Conservation (phyloP, 2,113 vertebrate species). For the Tonatia bakeri region DNA sequence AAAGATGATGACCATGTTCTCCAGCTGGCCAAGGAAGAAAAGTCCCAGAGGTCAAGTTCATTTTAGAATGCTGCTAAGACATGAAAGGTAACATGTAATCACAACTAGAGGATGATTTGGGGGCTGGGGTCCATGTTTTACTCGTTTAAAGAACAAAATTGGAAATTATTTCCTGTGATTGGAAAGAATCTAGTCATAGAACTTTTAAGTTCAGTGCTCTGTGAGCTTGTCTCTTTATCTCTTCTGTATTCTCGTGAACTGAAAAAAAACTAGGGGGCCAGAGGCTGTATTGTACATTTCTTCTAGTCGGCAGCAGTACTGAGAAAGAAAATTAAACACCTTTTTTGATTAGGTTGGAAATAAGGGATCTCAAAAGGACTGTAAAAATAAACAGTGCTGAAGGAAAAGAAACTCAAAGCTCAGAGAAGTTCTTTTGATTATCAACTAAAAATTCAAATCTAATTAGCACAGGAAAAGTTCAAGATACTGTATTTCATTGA, state of each 20-base stretch:
- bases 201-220: background rate
- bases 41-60: background rate
- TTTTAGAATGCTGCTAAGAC: background rate
- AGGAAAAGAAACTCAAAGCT: background rate
- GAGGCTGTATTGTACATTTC: background rate
- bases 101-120: background rate
- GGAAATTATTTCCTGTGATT: background rate
- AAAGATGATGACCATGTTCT: background rate
- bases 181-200: background rate
- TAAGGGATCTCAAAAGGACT: background rate
- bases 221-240: background rate
- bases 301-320: background rate
- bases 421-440: background rate
- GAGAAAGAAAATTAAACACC: background rate
- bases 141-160: background rate
- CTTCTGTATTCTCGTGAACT: background rate
- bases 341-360: background rate
- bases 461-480: background rate
- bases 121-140: background rate
- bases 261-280: background rate
- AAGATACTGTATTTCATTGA: background rate
- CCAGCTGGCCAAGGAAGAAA: background rate
- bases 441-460: background rate
- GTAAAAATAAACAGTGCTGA: background rate
- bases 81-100: background rate